Conservation (phyloP, 2,888 invertebrate genomes). For the Nemapogon koenigi region DNA sequence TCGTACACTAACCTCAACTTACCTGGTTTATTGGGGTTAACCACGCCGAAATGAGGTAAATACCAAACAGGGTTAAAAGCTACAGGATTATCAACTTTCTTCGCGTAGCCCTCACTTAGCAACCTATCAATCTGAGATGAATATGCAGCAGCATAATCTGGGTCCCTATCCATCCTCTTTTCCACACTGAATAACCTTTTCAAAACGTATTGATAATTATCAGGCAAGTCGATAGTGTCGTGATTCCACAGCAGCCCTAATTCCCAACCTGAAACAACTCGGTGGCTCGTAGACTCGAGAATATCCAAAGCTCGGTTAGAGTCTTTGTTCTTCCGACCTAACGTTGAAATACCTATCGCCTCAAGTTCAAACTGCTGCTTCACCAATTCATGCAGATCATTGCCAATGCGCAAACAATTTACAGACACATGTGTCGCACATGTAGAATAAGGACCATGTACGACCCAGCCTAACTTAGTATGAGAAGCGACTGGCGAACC, state of each 20-base stretch:
- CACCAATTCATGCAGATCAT: background rate
- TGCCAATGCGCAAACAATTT: background rate
- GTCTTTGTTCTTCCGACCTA: background rate
- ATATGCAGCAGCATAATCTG: conserved; percentile 14
- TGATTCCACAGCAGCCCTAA: conserved; percentile 20
- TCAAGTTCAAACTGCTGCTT: background rate
- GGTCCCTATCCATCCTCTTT: conserved; percentile 15
- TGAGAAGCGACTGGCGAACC: background rate
- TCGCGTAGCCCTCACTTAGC: conserved; percentile 18
- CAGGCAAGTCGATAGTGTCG: conserved; percentile 13
- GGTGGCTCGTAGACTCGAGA: conserved; percentile 6
- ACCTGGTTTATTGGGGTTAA: conserved; percentile 18
- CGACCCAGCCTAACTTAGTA: background rate
- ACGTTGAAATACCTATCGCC: too few species aligned
- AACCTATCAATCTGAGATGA: conserved; percentile 18
- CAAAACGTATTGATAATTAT: conserved; percentile 16
- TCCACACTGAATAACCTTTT: conserved; percentile 17
- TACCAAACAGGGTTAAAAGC: conserved; percentile 16
- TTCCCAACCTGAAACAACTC: conserved; percentile 16
- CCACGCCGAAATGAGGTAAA: conserved; percentile 21
- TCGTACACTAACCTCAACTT: conserved; percentile 19
- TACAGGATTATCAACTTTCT: conserved; percentile 4
- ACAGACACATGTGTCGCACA: background rate
- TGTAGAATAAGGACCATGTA: background rate
- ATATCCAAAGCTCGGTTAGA: background rate